Conservation (phyloP, 1,140 invertebrate species). For the Metaphire vulgaris region DNA sequence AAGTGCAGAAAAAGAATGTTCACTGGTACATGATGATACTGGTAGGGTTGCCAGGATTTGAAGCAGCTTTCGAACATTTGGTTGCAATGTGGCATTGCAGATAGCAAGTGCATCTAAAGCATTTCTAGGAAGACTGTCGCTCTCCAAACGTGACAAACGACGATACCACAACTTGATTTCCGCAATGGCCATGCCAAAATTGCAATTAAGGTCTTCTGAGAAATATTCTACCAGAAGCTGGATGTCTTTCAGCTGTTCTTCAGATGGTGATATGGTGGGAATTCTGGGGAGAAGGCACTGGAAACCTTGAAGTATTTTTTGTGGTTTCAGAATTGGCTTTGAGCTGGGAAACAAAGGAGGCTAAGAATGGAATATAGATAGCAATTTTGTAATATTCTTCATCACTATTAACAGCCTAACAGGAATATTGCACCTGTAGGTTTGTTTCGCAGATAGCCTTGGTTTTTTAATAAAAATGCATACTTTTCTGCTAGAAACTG, state of each 20-base stretch:
- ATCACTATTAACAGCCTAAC: conserved; percentile 8
- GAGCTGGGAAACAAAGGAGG: neutral
- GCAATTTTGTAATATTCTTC: conserved; percentile 22
- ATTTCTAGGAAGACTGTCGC: conserved; percentile 12
- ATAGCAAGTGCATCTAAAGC: conserved; percentile 11
- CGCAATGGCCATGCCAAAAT: neutral
- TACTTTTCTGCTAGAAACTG: neutral
- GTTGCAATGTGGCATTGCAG: conserved; percentile 16
- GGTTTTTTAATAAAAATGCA: conserved; percentile 17
- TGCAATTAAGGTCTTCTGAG: neutral
- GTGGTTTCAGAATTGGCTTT: neutral
- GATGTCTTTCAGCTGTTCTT: neutral
- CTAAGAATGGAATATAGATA: neutral
- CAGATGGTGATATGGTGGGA: neutral
- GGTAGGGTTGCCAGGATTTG: conserved; percentile 19
- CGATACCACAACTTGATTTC: conserved; percentile 3
- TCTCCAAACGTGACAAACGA: neutral
- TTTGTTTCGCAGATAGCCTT: conserved; percentile 20
- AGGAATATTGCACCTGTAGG: conserved; percentile 8
- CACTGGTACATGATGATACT: conserved; percentile 6
- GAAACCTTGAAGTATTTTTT: neutral
- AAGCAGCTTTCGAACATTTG: conserved; percentile 16
- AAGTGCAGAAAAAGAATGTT: conserved; percentile 8
- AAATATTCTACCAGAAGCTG: neutral
- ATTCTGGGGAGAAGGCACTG: neutral